Evolutionary conservation across 2,113 vertebrate species (phyloP).

Genomic region (Stigmatopora nigra): DNA sequence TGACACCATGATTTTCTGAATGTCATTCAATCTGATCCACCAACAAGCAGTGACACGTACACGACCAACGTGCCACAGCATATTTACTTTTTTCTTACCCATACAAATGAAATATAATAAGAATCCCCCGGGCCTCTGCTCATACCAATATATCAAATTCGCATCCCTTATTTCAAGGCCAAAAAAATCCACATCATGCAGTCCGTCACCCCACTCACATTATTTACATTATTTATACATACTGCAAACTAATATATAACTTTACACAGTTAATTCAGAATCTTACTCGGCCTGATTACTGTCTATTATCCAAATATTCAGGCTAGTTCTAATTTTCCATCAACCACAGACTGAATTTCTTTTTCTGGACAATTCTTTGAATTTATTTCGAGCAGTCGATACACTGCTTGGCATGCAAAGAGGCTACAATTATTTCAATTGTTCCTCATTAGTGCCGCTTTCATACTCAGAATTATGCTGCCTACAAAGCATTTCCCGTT

Average conservation of each 20-base stretch:
- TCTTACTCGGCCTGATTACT: neutral
- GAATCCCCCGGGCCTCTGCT: constrained; percentile 25
- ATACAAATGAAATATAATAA: constrained; percentile 33
- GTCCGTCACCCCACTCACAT: constrained; percentile 36
- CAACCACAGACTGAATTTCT: too few species aligned
- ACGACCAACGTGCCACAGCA: neutral
- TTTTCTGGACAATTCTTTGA: neutral
- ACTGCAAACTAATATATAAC: neutral
- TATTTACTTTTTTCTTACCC: constrained; percentile 27
- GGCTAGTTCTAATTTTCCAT: too few species aligned
- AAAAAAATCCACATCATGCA: constrained; percentile 35
- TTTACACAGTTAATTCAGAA: neutral
- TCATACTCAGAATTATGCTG: constrained; percentile 22
- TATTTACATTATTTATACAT: constrained; percentile 55
- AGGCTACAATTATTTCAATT: constrained; percentile 45
- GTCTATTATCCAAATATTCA: too few species aligned
- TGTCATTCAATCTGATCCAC: constrained; percentile 2
- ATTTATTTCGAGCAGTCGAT: neutral
- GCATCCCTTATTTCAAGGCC: constrained; percentile 45
- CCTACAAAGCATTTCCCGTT: constrained; percentile 46
- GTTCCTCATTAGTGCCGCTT: constrained; percentile 44
- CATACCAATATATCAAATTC: constrained; percentile 41
- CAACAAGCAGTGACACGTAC: constrained; percentile 12
- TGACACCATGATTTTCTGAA: neutral
- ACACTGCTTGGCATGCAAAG: constrained; percentile 16